Evolutionary conservation across 2,797 vertebrate species (phyloP).

Genomic region (Gila robusta): DNA sequence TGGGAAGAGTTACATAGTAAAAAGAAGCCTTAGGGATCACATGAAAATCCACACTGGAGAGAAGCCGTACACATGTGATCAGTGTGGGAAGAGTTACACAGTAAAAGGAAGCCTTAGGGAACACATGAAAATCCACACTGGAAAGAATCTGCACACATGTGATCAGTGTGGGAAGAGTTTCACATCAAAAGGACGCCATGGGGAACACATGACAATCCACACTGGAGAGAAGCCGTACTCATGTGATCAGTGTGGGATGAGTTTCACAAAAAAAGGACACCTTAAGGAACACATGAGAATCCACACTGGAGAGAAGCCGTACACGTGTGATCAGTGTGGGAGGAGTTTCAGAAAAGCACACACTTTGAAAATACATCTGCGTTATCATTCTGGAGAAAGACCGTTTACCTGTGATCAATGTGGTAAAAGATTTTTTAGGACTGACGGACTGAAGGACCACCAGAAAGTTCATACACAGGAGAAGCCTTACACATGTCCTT

Average conservation of each 20-base stretch:
- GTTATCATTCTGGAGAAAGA: not conserved
- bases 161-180: not conserved
- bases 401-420: not conserved
- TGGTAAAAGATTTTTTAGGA: not conserved
- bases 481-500: not conserved
- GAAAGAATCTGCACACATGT: not conserved
- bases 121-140: not conserved
- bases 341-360: not conserved
- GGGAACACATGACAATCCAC: not conserved
- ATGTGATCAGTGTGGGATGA: not conserved
- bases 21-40: too few relatives aligned
- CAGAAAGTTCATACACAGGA: not conserved
- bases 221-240: not conserved
- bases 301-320: too few relatives aligned
- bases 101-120: accelerated
- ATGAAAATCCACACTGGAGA: too few relatives aligned
- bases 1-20: too few relatives aligned
- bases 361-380: not conserved
- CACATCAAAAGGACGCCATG: not conserved
- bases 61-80: too few relatives aligned
- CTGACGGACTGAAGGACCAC: not conserved
- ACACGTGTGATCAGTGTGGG: not conserved
- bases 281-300: too few relatives aligned
- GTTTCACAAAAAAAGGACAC: too few relatives aligned
- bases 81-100: not conserved